These are phyloP conservation scores for Oreochromis mossambicus DNA, from an alignment of 2,797 vertebrate genomes.

Conservation along the genomic window DNA sequence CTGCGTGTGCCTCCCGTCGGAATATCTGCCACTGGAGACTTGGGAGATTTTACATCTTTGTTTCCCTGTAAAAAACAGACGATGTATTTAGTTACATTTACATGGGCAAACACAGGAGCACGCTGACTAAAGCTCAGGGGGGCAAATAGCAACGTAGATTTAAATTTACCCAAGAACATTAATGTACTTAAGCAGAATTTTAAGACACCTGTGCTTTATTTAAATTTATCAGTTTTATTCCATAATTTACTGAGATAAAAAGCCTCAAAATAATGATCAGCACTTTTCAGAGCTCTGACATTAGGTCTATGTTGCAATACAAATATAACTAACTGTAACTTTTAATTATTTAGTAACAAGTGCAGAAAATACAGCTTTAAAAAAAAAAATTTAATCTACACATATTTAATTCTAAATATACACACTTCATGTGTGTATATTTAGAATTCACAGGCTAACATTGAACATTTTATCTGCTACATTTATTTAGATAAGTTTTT, in stretches of 20 bases:
- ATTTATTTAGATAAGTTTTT: not conserved
- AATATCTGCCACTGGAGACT: slow-evolving; percentile 82
- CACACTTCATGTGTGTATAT: not conserved
- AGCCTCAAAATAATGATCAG: not conserved
- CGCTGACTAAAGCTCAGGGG: not conserved
- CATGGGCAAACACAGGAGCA: fast-evolving
- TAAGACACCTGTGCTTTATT: not conserved
- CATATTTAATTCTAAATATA: not conserved
- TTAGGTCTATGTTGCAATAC: not conserved
- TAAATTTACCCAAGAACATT: not conserved
- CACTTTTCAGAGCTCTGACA: not conserved
- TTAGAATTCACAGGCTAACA: not conserved
- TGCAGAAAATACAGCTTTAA: not conserved
- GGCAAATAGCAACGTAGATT: not conserved
- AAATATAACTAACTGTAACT: not conserved
- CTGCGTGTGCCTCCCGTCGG: slow-evolving; percentile 85
- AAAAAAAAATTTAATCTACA: fast-evolving
- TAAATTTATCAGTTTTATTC: not conserved
- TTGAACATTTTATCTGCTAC: not conserved
- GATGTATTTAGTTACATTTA: not conserved
- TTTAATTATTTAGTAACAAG: not conserved
- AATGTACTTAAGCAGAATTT: not conserved
- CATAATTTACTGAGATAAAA: not conserved
- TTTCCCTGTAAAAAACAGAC: slow-evolving; percentile 74
- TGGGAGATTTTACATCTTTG: slow-evolving; percentile 81